A percentile compares a stretch with the other conserved stretches of the same genome.
Conservation (phyloP, 1,140 invertebrate species). For the Pristionchus pacificus region DNA sequence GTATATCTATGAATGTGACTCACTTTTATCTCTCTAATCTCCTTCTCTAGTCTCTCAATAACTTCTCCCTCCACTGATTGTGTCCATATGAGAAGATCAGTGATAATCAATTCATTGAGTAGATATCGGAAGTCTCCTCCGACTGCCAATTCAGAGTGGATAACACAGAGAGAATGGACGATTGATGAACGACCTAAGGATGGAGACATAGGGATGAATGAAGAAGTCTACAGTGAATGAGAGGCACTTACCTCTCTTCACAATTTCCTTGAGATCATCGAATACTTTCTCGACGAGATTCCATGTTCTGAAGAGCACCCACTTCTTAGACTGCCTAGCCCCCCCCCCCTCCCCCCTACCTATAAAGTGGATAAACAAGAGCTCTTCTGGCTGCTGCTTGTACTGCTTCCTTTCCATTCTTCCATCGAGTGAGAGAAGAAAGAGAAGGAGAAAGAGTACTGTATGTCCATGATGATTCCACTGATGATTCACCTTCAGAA, state of each 20-base stretch:
- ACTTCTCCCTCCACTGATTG: conserved; percentile 9
- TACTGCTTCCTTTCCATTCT: conserved; percentile 7
- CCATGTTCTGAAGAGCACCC: not conserved
- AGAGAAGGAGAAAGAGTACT: conserved; percentile 14
- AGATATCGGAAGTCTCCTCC: conserved; percentile 27
- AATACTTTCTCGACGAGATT: not conserved
- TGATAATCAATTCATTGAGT: conserved; percentile 23
- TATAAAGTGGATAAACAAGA: not conserved
- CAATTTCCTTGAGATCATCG: not conserved
- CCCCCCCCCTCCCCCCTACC: not conserved
- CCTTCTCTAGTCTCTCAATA: conserved; percentile 1
- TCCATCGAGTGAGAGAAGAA: conserved; percentile 12
- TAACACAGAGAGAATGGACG: conserved; percentile 23
- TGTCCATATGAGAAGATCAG: conserved; percentile 27
- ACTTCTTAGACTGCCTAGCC: too few species aligned
- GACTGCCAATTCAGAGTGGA: conserved; percentile 21
- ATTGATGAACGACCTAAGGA: conserved; percentile 6
- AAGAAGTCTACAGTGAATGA: too few species aligned
- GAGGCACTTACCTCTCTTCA: not conserved
- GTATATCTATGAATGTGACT: not conserved
- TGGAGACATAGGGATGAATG: not conserved
- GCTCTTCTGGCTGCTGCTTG: not conserved
- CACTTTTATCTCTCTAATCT: not conserved
- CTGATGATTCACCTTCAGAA: not conserved
- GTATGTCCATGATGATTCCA: conserved; percentile 17